Evolutionary conservation across 1,140 invertebrate species (phyloP).

Genomic region (Heliconius eleuchia): DNA sequence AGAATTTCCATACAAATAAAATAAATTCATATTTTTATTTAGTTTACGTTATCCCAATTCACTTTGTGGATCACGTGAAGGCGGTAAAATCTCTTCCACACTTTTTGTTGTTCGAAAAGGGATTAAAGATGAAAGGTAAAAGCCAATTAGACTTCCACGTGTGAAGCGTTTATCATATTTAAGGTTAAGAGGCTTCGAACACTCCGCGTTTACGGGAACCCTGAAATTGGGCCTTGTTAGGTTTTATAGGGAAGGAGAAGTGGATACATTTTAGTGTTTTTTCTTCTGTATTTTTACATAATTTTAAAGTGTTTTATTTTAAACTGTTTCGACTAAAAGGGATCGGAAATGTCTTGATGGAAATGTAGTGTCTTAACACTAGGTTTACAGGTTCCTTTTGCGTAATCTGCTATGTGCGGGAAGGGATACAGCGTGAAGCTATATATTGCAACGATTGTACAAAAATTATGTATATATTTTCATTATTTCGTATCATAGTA

Average conservation of each 20-base stretch:
- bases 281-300: background rate
- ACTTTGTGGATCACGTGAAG: slow-evolving; percentile 15
- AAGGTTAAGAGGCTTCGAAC: slow-evolving; percentile 14
- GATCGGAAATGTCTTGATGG: too few species aligned
- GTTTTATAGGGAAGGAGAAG: background rate
- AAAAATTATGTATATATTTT: too few species aligned
- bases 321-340: too few species aligned
- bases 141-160: slow-evolving; percentile 26
- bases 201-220: background rate
- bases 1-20: background rate
- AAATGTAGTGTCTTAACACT: too few species aligned
- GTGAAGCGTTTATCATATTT: slow-evolving; percentile 21
- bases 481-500: too few species aligned
- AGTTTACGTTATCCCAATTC: background rate
- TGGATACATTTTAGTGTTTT: background rate
- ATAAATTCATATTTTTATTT: background rate
- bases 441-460: too few species aligned
- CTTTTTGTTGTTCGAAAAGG: slow-evolving; percentile 11
- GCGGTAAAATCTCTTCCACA: slow-evolving; percentile 4
- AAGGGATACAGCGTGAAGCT: too few species aligned
- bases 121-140: slow-evolving; percentile 22
- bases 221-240: background rate
- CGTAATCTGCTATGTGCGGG: too few species aligned
- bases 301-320: background rate
- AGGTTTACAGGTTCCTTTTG: too few species aligned